Conservation (phyloP, 2,797 vertebrate genomes). For the Leptoclinus maculatus region DNA sequence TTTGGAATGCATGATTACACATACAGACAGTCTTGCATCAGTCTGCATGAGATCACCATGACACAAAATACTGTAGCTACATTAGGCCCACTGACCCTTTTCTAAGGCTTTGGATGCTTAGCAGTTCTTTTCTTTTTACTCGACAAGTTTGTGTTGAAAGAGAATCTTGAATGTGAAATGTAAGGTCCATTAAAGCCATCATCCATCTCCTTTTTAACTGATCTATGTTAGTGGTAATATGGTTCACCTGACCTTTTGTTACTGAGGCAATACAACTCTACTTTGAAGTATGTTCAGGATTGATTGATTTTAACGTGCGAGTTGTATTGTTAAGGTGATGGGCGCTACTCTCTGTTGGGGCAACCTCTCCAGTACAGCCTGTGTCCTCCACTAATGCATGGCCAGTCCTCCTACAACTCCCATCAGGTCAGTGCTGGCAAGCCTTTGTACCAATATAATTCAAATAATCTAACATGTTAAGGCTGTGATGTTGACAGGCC, state of each 20-base stretch:
- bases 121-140: background rate
- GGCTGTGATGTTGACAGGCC: background rate
- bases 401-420: constrained; percentile 91
- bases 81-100: background rate
- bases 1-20: constrained; percentile 21
- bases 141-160: background rate
- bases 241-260: background rate
- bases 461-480: background rate
- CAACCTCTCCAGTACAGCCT: constrained; percentile 97
- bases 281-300: background rate
- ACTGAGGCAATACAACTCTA: background rate
- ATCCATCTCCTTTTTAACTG: background rate
- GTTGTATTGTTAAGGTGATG: constrained; percentile 85
- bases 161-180: background rate
- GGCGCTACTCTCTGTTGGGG: constrained; percentile 94
- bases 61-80: background rate
- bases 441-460: background rate
- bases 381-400: constrained; percentile 93
- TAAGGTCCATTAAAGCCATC: background rate
- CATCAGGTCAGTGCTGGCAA: constrained; percentile 89
- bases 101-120: background rate
- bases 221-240: background rate
- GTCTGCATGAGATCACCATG: background rate
- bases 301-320: background rate
- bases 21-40: constrained; percentile 34